Conservation (phyloP, 2,797 vertebrate genomes). For the Galaxias olidus region DNA sequence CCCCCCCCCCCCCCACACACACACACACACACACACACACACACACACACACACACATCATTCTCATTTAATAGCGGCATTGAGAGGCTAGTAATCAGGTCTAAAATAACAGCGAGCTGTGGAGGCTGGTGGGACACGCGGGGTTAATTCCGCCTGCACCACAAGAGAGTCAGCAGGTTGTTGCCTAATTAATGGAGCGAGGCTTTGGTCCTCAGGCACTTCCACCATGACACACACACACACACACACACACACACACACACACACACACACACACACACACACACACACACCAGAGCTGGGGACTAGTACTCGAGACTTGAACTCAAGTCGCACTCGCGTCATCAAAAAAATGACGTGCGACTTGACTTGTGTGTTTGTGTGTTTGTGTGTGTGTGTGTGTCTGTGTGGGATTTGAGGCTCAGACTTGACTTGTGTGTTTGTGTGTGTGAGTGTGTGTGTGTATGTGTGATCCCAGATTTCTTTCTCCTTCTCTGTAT, state of each 20-base stretch:
- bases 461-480: too few relatives aligned
- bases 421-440: too few relatives aligned
- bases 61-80: slow-evolving; percentile 14
- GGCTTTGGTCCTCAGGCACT: slow-evolving; percentile 68
- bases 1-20: too few relatives aligned
- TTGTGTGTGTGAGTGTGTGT: too few relatives aligned
- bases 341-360: too few relatives aligned
- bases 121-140: slow-evolving; percentile 48
- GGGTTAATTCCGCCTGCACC: slow-evolving; percentile 70
- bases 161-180: slow-evolving; percentile 81
- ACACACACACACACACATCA: neutral
- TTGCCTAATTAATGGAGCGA: slow-evolving; percentile 78
- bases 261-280: slow-evolving; percentile 17
- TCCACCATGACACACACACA: slow-evolving; percentile 24
- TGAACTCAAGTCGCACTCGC: too few relatives aligned
- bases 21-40: slow-evolving; percentile 1
- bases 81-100: slow-evolving; percentile 48
- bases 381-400: too few relatives aligned
- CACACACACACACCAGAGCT: slow-evolving; percentile 19
- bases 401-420: too few relatives aligned
- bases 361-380: too few relatives aligned
- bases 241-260: slow-evolving; percentile 20
- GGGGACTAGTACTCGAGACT: too few relatives aligned
- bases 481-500: too few relatives aligned
- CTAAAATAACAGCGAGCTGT: slow-evolving; percentile 49